Evolutionary conservation across 2,888 invertebrate genomes (phyloP), one percentile per base, ranked within the genome.

Genomic region (Andrena flavipes): DNA sequence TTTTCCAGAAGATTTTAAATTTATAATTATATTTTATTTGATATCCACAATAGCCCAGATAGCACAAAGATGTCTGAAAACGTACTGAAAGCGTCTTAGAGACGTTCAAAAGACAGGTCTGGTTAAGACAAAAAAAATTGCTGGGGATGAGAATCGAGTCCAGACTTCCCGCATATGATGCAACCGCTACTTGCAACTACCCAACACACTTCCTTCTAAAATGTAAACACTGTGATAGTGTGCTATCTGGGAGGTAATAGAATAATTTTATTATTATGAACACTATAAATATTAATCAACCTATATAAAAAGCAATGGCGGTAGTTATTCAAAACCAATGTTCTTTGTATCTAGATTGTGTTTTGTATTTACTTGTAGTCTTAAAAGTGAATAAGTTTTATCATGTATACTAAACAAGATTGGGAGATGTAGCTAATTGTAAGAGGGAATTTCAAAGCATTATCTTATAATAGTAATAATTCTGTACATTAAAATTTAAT

Each of bases 371-470:
- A 54, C 35, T 65, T 42, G 59, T 78, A 82, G 74, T 71, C 26
- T 35, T 51, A 35, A 70, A 77, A 42, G 4, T 42, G 13, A 68
- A 8, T 70, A 71, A 76, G 33, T 71, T 56, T 65, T 67, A 56
- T 74, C 20, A 8, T 42, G 13, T 69, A 48, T 6, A 26, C n/a
- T 69, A 48, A 13, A 56, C 1, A 16, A 6, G 10, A 56, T 42
- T 71, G n/a, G 16, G 29, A 54, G 60, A 67, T 33, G 49, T 81
- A 51, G 48, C 67, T 56, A 33, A 33, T 33, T 33, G 33, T 33
- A 42, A 72, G 26, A 51, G 7, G 48, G 72, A 69, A 80, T 73
- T 85, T 35, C 60, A 71, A 83, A 81, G 76, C 86, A 87, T 87
- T 87, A 82, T 70, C 75, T 76, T 70, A 64, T 74, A 76, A 72